These are phyloP conservation scores for Neuroscelio doddi DNA, from an alignment of 2,888 invertebrate genomes.

Conservation along the genomic window DNA sequence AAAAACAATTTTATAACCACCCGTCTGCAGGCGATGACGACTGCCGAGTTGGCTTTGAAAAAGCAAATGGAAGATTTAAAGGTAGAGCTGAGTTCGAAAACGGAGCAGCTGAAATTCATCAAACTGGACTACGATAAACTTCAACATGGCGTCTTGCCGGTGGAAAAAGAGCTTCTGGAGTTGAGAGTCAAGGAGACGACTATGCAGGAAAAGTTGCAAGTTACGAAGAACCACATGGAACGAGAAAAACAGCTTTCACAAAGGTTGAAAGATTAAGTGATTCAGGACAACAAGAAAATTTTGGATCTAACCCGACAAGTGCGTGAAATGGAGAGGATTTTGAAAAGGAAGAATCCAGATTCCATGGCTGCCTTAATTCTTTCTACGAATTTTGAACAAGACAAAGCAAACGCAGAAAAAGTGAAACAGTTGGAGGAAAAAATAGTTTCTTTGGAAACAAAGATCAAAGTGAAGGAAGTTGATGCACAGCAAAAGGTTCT, in stretches of 20 bases:
- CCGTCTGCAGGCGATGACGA: constrained; percentile 62
- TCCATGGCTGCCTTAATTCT: constrained; percentile 84
- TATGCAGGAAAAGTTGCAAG: constrained; percentile 60
- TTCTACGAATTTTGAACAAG: constrained; percentile 66
- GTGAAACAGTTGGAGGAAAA: constrained; percentile 80
- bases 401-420: constrained; percentile 62
- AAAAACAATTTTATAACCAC: constrained; percentile 67
- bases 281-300: constrained; percentile 74
- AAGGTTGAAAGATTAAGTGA: constrained; percentile 68
- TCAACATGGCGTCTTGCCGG: constrained; percentile 59
- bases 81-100: constrained; percentile 64
- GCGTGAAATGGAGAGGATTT: constrained; percentile 87
- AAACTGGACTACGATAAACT: constrained; percentile 63
- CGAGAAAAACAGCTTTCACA: constrained; percentile 66
- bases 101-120: constrained; percentile 61
- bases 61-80: constrained; percentile 65
- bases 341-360: constrained; percentile 86
- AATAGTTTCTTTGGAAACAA: constrained; percentile 80
- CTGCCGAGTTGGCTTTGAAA: constrained; percentile 60
- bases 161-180: constrained; percentile 67
- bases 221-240: constrained; percentile 63
- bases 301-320: constrained; percentile 86
- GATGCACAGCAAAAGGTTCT: constrained; percentile 81
- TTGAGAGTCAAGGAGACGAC: constrained; percentile 58
- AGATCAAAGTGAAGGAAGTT: constrained; percentile 80